phyloP scores from a whole-genome alignment of 2,113 vertebrate species.

The Lasiurus cinereus region DNA sequence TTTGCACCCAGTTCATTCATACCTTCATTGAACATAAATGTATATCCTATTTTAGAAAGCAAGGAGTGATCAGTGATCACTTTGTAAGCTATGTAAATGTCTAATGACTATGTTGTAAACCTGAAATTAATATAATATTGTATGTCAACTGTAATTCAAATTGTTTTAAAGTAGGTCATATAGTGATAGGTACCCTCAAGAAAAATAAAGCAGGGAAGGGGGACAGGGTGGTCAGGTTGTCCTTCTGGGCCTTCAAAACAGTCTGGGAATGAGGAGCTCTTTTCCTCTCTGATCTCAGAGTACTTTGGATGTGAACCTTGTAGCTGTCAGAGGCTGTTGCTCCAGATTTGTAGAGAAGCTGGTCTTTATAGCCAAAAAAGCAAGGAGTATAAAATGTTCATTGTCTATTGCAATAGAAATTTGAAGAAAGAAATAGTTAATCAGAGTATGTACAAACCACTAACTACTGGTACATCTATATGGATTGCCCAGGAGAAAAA shows the following conservation, averaged over 20 bases:
- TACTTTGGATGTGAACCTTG: background rate
- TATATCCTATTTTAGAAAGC: constrained; percentile 25
- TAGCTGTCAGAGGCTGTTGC: background rate
- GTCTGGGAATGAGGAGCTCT: background rate
- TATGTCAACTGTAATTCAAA: background rate
- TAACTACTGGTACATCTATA: background rate
- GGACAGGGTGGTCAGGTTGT: background rate
- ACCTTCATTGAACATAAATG: too few relatives aligned
- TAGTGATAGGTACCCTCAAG: background rate
- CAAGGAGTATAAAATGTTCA: background rate
- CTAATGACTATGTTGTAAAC: background rate
- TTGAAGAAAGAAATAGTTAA: constrained; percentile 1
- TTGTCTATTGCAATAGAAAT: constrained; percentile 13
- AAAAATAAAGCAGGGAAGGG: background rate
- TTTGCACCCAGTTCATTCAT: too few relatives aligned
- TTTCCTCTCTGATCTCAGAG: background rate
- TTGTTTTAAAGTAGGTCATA: background rate
- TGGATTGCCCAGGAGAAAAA: background rate
- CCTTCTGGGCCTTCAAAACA: background rate
- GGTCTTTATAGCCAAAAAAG: background rate
- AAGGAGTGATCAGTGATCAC: background rate
- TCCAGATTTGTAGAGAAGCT: background rate
- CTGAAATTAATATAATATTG: background rate
- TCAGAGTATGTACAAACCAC: background rate
- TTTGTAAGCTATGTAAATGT: background rate